Conservation (phyloP, 2,888 invertebrate genomes). For the Chirona hameri region DNA sequence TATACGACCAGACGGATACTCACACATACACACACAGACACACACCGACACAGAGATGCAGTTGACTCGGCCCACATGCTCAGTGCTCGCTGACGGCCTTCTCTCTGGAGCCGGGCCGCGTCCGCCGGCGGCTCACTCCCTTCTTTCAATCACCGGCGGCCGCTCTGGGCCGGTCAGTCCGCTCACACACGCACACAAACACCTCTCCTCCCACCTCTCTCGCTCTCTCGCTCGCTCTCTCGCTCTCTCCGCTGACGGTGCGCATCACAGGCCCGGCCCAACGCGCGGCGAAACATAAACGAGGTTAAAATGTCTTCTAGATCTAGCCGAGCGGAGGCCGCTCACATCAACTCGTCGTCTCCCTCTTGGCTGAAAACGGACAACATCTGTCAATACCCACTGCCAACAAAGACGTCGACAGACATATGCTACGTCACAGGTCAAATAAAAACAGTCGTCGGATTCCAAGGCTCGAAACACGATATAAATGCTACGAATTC, state of each 20-base stretch:
- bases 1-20: background rate
- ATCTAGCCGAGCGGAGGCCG: background rate
- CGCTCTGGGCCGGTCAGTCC: no score
- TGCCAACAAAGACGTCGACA: no score
- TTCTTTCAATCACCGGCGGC: no score
- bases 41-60: background rate
- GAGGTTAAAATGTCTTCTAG: slow-evolving; percentile 27
- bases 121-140: background rate
- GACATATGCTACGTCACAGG: no score
- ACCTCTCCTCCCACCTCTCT: no score
- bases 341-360: slow-evolving; percentile 30
- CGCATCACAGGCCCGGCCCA: background rate
- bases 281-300: background rate
- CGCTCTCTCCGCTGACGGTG: background rate
- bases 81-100: background rate
- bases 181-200: background rate
- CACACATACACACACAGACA: background rate
- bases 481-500: no score
- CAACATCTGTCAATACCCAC: no score
- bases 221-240: no score
- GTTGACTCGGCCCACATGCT: background rate
- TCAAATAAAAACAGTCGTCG: no score
- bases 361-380: slow-evolving; percentile 9
- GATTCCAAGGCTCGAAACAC: no score
- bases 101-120: background rate